Base-by-base conservation (phyloP, 2,113 vertebrate species). In the Scomber japonicus region DNA sequence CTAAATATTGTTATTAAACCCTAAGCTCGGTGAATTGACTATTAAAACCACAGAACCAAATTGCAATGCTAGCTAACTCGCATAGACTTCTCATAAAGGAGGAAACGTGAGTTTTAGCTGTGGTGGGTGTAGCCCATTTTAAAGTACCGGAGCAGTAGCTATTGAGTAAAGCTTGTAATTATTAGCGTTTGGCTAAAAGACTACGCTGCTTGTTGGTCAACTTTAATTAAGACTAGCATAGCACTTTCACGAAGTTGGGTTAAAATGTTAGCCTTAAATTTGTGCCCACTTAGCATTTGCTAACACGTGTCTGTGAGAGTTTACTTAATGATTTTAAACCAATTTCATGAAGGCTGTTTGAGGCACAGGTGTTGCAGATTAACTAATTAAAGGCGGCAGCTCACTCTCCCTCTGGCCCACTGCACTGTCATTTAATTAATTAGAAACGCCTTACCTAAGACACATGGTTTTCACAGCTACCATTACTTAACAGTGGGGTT, bases 361-460 rank as follows among this genome's bases (percentile, higher is more conserved):
- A 0, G 46, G 3, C 84, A 10, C 88, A 89, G 85, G 83, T 92
- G 90, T 57, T 1, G 0, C 67, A 10, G 7, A 63, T 88, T 63
- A 84, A n/a, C 16, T 13, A 86, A 91, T 87, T 59, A 66, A 31
- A 24, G 16, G 3, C 13, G 45, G 63, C 46, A 13, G 12, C 27
- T 0, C 14, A 3, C 31, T 35, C 14, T 27, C 24, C 24, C 24
- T 14, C 21, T 3, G 2, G 40, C 2, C 24, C n/a, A 4, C 65
- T 12, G 17, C 35, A 0, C 10, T 40, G 19, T 2, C 5, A 16
- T 17, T 31, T 40, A 12, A 2, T 15, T 35, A 8, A 80, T 71
- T 59, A 44, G 24, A 48, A 30, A 12, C 40, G 9, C 11, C 12
- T 21, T 13, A 12, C 9, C 9, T 11, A 17, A 16, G 49, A 21